Base-by-base conservation (phyloP, 2,888 invertebrate genomes). In the Chalcosyrphus nemorum region DNA sequence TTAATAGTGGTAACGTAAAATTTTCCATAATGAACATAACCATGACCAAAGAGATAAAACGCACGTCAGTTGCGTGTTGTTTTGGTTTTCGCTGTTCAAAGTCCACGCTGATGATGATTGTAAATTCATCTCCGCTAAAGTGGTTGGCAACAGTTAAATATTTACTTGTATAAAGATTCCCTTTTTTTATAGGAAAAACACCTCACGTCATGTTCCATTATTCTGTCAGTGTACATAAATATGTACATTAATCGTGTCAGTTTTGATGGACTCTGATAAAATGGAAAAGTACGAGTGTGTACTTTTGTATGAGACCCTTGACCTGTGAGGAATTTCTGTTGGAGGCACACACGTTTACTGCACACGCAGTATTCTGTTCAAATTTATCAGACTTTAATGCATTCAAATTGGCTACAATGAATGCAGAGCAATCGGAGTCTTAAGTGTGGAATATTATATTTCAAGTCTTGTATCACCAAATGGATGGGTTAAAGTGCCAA, bases 91-190 rank as follows among this genome's bases (percentile, higher is more conserved):
- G 45, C 2, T 7, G 57, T 59, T 57, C 35, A 59, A 59, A 47
- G 70, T 70, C 70, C 68, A 43, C 21, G 21, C n/a, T n/a, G n/a
- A n/a, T n/a, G 0, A 56, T 9, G 13, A 6, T 29, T 19, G 13
- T 68, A 43, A 68, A 68, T 66, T 35, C 13, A 32, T 70, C 47
- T 47, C 4, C 11, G 4, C 0, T 6, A 3, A 35, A 54, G 43
- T n/a, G 47, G 24, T n/a, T 47, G 57, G n/a, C 11, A 32, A 56
- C 45, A 21, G 45, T 19, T 41, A 68, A 56, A 56, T 21, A 70
- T 38, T 47, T 43, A 21, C 9, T 45, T 19, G 19, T 27, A n/a
- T 50, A 4, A 47, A 24, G 50, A 50, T 43, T 43, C 50, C 24
- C n/a, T 50, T 50, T 11, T 21, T n/a, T 47, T 24, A 32, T 5